Conservation (phyloP, 2,888 invertebrate genomes). For the Coelopa pilipes region DNA sequence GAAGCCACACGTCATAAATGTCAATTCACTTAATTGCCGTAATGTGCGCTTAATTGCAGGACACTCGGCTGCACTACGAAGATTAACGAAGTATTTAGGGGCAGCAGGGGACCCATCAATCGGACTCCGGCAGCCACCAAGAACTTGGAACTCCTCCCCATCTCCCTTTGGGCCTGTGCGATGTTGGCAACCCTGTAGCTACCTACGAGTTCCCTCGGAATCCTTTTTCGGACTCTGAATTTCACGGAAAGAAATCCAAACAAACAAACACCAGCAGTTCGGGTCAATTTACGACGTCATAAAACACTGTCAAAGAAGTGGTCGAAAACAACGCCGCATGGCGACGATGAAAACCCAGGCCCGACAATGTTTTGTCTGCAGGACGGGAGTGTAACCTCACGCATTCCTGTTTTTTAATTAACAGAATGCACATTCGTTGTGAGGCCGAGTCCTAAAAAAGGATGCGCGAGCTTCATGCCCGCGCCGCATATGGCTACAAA, state of each 20-base stretch:
- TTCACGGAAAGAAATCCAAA: no score
- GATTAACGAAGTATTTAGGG: conserved; percentile 24
- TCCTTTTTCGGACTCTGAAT: no score
- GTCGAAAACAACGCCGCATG: not conserved
- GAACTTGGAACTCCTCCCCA: no score
- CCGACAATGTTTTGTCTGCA: not conserved
- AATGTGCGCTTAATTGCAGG: conserved; percentile 33
- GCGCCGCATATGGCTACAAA: conserved; percentile 19
- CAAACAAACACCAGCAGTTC: not conserved
- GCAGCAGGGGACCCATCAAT: no score
- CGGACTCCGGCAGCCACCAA: no score
- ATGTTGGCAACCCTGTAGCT: no score
- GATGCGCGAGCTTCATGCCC: not conserved
- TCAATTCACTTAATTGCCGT: conserved; percentile 32
- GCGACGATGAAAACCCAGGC: not conserved
- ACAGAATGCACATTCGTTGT: not conserved
- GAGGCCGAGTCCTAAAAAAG: conserved; percentile 2
- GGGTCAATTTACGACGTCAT: conserved; percentile 25
- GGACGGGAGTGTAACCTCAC: not conserved
- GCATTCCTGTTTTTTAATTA: conserved; percentile 14
- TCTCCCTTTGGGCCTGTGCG: no score
- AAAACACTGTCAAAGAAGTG: not conserved
- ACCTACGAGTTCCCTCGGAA: no score
- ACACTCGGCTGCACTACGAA: conserved; percentile 19
- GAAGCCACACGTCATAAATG: conserved; percentile 30